Evolutionary conservation across 1,140 invertebrate species (phyloP).

Genomic region (Anastrepha ludens): DNA sequence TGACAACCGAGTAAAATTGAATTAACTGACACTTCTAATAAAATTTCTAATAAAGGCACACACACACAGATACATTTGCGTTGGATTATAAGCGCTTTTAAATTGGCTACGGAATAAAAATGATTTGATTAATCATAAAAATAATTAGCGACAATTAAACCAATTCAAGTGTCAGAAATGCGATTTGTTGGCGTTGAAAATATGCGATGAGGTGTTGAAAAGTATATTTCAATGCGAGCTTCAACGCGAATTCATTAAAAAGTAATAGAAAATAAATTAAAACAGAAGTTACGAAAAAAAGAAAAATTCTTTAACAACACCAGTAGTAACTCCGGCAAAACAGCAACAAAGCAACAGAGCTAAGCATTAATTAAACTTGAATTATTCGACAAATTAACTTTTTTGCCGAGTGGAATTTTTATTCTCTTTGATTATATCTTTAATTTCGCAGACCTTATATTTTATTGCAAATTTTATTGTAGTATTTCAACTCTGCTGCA

Average conservation of each 20-base stretch:
- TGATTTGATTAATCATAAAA: constrained; percentile 25
- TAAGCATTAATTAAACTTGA: neutral
- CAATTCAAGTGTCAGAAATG: constrained; percentile 2
- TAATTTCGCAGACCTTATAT: neutral
- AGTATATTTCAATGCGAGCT: neutral
- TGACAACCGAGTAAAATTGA: neutral
- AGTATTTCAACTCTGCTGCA: too few species aligned
- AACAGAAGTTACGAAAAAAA: neutral
- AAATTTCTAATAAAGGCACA: neutral
- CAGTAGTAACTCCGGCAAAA: neutral
- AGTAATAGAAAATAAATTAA: neutral
- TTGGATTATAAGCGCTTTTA: constrained; percentile 12
- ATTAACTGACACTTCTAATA: neutral
- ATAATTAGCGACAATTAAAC: neutral
- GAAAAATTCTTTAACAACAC: neutral
- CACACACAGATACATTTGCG: neutral
- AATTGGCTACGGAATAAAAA: neutral
- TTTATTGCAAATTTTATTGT: neutral
- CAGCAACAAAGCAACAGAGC: neutral
- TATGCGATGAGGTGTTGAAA: neutral
- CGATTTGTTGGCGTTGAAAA: neutral
- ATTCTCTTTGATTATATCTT: neutral
- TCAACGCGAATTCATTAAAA: neutral
- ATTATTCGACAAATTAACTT: neutral
- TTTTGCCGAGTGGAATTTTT: neutral